Evolutionary conservation across 2,113 vertebrate species (phyloP).

Genomic region (Amazona vittata): DNA sequence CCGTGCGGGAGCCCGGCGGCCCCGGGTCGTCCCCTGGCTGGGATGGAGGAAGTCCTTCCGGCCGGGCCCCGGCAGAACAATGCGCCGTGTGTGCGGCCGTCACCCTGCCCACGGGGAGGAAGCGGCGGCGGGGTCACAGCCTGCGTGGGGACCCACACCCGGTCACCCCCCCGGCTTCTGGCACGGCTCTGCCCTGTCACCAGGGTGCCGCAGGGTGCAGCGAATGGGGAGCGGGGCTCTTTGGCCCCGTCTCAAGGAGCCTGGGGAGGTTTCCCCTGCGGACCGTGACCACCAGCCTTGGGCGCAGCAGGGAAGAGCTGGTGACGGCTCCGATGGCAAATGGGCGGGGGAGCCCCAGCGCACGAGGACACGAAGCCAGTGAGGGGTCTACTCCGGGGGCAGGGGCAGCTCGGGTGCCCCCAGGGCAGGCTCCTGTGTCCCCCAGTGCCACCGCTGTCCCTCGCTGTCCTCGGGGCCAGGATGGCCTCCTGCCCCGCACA

Average conservation of each 20-base stretch:
- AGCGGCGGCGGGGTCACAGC: background rate
- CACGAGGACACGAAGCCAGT: rapidly evolving
- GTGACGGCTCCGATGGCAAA: background rate
- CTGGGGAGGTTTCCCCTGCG: background rate
- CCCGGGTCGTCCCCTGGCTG: background rate
- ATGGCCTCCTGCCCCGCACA: background rate
- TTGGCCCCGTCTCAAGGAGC: background rate
- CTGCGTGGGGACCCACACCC: background rate
- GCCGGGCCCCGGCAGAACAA: background rate
- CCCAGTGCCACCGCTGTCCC: background rate
- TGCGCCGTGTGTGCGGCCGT: background rate
- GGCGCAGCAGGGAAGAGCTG: background rate
- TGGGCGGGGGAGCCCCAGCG: background rate
- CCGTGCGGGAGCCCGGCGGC: background rate
- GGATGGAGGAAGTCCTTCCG: slow-evolving; percentile 13
- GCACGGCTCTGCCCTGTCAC: background rate
- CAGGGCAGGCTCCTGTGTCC: background rate
- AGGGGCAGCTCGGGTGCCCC: background rate
- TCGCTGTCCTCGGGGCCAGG: background rate
- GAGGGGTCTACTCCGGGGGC: background rate
- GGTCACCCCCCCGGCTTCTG: background rate
- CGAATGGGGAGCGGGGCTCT: rapidly evolving
- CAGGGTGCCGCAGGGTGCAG: rapidly evolving
- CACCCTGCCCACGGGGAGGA: slow-evolving; percentile 54
- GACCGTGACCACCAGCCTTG: background rate